These are phyloP conservation scores for Chionoecetes opilio DNA, from an alignment of 1,140 invertebrate genomes.

Conservation along the genomic window DNA sequence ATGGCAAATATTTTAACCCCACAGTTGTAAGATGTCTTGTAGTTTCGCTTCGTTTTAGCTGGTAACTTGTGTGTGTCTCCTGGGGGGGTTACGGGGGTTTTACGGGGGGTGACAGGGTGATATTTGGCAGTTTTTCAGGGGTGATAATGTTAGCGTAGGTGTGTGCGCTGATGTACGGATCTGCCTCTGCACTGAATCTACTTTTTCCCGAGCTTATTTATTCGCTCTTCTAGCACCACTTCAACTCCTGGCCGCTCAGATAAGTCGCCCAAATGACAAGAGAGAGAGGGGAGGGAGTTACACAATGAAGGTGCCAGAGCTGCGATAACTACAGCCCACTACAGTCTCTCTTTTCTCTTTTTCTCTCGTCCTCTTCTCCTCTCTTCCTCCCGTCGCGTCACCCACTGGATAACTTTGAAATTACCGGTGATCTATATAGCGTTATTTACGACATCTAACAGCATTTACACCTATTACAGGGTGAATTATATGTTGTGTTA, in stretches of 20 bases:
- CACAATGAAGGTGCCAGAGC: slow-evolving; percentile 33
- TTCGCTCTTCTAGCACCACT: slow-evolving; percentile 25
- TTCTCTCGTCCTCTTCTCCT: not conserved
- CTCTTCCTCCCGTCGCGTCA: not conserved
- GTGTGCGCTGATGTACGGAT: not conserved
- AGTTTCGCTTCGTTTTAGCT: slow-evolving; percentile 19
- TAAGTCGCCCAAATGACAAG: slow-evolving; percentile 18
- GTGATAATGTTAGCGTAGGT: not conserved
- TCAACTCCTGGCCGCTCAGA: not conserved
- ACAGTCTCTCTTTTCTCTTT: slow-evolving; percentile 13
- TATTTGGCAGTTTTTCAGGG: too few species aligned
- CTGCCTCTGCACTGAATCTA: not conserved
- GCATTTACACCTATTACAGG: too few species aligned
- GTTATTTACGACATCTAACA: not conserved
- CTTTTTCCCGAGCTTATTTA: not conserved
- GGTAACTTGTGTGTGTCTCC: not conserved
- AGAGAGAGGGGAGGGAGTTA: slow-evolving; percentile 35
- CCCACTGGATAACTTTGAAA: slow-evolving; percentile 13
- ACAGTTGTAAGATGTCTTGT: not conserved
- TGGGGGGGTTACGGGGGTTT: not conserved
- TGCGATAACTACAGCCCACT: not conserved
- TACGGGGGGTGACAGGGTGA: too few species aligned
- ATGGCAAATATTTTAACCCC: not conserved
- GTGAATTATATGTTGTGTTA: too few species aligned
- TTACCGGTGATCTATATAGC: slow-evolving; percentile 18